Base-by-base conservation (phyloP, 2,113 vertebrate genomes). In the Synchiropus splendidus region DNA sequence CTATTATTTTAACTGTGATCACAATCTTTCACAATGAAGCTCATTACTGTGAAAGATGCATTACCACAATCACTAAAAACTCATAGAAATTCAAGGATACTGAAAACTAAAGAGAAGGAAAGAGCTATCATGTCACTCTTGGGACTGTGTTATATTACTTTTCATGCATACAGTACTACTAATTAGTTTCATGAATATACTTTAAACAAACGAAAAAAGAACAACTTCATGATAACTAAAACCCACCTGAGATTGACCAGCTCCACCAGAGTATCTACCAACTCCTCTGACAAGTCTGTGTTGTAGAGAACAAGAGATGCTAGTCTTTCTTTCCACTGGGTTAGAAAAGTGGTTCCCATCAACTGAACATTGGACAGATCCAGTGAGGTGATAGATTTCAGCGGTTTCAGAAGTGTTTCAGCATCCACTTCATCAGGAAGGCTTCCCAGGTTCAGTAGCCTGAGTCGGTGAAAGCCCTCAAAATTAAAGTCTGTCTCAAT, bases 301-400 rank as follows among this genome's bases (percentile, higher is more conserved):
- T 96, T 96, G 85, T 97, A 98, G 67, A 98, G 88, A 64, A 98
- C 92, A 6, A 98, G 85, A 16, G 91, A 94, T 31, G 90, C 86
- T 68, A 98, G 80, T 56, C 85, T 87, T 45, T 98, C 90, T 57
- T 86, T 92, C 95, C 95, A 98, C 79, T 94, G 94, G 4, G 81
- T 78, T 3, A 98, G 86, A 77, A 98, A 98, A 2, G 84, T 67
- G 1, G 91, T 84, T 0, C 90, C 82, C 0, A 83, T 84, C n/a
- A 95, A 80, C 70, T 88, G 88, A 41, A 92, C 89, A 10, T 83
- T 85, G 0, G 95, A 98, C 27, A 97, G 87, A 74, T 97, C 92
- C 10, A 98, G 74, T 9, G 91, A 89, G 3, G 88, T 87, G 9
- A 98, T 89, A 0, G 86, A 74, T 30, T 62, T 78, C 49, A 98